These are phyloP conservation scores for Pyralis farinalis DNA, from an alignment of 2,888 invertebrate genomes.

Conservation along the genomic window DNA sequence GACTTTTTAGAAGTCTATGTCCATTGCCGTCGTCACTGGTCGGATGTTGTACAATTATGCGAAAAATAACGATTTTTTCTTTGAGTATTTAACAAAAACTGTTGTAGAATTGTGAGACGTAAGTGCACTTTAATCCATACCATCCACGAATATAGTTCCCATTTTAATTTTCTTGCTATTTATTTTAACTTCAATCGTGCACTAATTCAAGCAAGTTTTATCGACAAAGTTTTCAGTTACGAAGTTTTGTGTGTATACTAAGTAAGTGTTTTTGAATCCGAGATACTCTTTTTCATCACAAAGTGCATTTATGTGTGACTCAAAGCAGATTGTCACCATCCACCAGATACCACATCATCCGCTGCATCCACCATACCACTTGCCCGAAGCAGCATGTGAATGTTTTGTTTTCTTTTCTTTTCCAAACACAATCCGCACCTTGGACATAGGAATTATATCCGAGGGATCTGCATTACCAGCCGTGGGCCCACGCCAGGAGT, in stretches of 20 bases:
- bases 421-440: conserved; percentile 79
- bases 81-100: neutral
- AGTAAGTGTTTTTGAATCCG: too few relatives aligned
- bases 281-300: neutral
- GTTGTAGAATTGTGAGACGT: neutral
- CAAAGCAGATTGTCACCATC: conserved; percentile 55
- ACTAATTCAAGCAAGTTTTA: too few relatives aligned
- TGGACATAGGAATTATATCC: conserved; percentile 80
- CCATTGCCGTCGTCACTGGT: conserved; percentile 58
- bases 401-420: conserved; percentile 81
- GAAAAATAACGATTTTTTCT: conserved; percentile 18
- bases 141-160: neutral
- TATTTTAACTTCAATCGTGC: too few relatives aligned
- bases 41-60: conserved; percentile 36
- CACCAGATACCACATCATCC: conserved; percentile 42
- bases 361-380: conserved; percentile 72
- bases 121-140: neutral
- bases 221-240: too few relatives aligned
- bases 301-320: neutral
- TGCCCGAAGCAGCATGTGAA: conserved; percentile 80
- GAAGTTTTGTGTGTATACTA: too few relatives aligned
- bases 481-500: conserved; percentile 84
- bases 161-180: neutral
- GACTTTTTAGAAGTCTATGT: conserved; percentile 61
- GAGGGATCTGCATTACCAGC: conserved; percentile 83